phyloP scores from a whole-genome alignment of 35 echinoderm and acorn worm genomes.

The Patiria miniata region DNA sequence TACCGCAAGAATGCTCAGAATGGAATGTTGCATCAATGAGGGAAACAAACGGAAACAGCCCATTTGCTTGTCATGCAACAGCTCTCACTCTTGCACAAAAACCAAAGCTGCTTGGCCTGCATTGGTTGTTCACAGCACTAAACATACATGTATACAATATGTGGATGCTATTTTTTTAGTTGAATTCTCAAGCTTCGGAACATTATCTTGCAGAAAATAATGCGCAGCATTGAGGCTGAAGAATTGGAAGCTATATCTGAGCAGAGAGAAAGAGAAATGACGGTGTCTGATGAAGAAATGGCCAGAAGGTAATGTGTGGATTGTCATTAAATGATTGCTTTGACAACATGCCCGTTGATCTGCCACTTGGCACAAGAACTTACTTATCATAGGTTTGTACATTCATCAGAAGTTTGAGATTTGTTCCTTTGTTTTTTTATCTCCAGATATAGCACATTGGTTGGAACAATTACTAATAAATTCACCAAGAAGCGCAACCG shows the following conservation, averaged over 20 bases:
- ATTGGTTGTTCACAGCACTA: too few species aligned
- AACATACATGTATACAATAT: too few species aligned
- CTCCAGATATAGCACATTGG: slow-evolving; percentile 67
- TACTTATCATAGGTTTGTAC: neutral
- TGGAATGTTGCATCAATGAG: too few species aligned
- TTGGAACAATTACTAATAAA: slow-evolving; percentile 77
- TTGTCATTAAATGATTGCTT: neutral
- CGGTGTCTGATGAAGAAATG: slow-evolving; percentile 92
- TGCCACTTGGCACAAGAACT: too few species aligned
- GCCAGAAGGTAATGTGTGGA: slow-evolving; percentile 57
- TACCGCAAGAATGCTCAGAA: too few species aligned
- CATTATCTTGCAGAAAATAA: slow-evolving; percentile 80
- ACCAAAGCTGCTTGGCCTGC: too few species aligned
- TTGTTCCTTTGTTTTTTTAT: slow-evolving; percentile 11
- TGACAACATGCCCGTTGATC: too few species aligned
- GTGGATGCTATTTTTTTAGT: too few species aligned
- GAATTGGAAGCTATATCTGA: slow-evolving; percentile 51
- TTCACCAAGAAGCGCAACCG: slow-evolving; percentile 70
- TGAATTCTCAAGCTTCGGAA: too few species aligned
- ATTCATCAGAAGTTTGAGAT: neutral
- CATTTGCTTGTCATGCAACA: too few species aligned
- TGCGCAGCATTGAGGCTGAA: slow-evolving; percentile 57
- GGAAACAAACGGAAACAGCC: too few species aligned
- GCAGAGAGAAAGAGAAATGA: slow-evolving; percentile 58
- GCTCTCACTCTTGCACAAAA: too few species aligned